These are phyloP conservation scores for Drosophila auraria DNA, from an alignment of 1,140 invertebrate genomes.

Conservation along the genomic window DNA sequence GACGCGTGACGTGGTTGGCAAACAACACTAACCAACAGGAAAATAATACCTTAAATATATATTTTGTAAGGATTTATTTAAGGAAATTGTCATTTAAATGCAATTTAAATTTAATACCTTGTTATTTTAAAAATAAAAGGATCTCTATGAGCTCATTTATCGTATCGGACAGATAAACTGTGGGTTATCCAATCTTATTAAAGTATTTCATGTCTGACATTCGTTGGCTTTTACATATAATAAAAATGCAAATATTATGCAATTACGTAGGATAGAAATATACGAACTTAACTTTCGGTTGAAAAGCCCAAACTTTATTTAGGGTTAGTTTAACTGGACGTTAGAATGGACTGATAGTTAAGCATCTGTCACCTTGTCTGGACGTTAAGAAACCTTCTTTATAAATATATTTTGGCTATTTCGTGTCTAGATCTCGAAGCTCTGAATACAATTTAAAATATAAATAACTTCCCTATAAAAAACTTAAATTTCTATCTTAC, in stretches of 20 bases:
- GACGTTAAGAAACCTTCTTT: background rate
- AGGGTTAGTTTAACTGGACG: background rate
- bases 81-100: background rate
- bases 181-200: background rate
- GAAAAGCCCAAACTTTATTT: background rate
- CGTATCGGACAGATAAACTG: background rate
- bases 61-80: background rate
- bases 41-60: background rate
- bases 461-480: too few species aligned
- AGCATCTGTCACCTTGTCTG: background rate
- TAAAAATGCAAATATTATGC: background rate
- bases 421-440: too few species aligned
- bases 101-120: background rate
- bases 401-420: background rate
- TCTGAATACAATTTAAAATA: too few species aligned
- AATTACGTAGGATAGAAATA: background rate
- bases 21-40: slow-evolving; percentile 50
- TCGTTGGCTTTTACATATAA: background rate
- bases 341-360: background rate
- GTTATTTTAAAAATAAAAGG: background rate
- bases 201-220: too few species aligned
- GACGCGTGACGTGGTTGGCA: slow-evolving; percentile 74
- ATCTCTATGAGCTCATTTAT: background rate
- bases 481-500: background rate
- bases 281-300: too few species aligned